Evolutionary conservation across 2,888 invertebrate genomes (phyloP).

Genomic region (Cantharis nigra): DNA sequence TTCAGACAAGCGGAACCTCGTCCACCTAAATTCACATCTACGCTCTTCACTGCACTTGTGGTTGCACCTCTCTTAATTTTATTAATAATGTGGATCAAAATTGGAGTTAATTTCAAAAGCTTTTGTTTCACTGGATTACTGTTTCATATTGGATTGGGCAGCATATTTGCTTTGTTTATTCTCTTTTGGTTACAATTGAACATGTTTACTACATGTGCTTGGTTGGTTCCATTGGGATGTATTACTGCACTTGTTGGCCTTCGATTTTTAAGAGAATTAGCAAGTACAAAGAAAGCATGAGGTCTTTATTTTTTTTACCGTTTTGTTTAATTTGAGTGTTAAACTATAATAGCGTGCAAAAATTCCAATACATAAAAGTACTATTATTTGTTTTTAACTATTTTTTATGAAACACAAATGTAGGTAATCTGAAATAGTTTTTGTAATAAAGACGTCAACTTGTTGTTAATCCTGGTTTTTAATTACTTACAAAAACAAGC

Average conservation of each 20-base stretch:
- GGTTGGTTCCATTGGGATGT: constrained; percentile 81
- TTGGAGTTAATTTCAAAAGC: constrained; percentile 85
- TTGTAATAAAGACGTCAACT: background rate
- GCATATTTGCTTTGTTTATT: constrained; percentile 84
- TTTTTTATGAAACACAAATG: background rate
- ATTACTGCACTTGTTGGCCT: constrained; percentile 95
- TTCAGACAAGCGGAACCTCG: constrained; percentile 93
- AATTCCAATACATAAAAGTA: background rate
- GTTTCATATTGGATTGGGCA: constrained; percentile 90
- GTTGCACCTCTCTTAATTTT: constrained; percentile 82
- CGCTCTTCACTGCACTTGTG: constrained; percentile 85
- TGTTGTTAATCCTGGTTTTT: background rate
- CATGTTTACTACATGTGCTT: constrained; percentile 95
- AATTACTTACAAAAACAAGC: no score
- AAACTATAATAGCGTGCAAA: background rate
- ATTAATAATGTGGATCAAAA: constrained; percentile 81
- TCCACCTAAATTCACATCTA: constrained; percentile 85
- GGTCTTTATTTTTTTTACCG: background rate
- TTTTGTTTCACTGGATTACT: constrained; percentile 83
- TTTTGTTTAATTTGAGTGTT: background rate
- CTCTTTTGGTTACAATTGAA: constrained; percentile 91
- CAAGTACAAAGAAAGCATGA: constrained; percentile 52
- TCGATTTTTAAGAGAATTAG: constrained; percentile 83
- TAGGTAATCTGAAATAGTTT: background rate
- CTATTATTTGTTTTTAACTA: background rate